Evolutionary conservation across 2,888 invertebrate species (phyloP).

Genomic region (Cremastinae sp.): DNA sequence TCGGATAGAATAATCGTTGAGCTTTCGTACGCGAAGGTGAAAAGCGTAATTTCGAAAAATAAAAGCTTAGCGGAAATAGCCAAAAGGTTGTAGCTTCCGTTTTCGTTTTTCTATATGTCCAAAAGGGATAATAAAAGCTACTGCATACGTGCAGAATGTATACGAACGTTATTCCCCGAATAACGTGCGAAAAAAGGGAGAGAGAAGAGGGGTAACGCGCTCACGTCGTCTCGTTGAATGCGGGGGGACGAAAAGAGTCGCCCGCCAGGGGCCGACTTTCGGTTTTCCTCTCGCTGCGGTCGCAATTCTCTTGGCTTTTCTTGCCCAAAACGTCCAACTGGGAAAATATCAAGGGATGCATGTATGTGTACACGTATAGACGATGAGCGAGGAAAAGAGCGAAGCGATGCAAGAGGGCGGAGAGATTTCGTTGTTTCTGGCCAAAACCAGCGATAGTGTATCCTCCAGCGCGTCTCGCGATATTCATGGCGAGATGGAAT

Average conservation of each 20-base stretch:
- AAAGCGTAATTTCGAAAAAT: conserved; percentile 40
- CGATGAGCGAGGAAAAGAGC: conserved; percentile 21
- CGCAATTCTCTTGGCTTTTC: conserved; percentile 49
- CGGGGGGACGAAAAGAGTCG: conserved; percentile 5
- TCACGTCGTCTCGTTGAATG: conserved; percentile 38
- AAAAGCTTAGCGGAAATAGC: conserved; percentile 32
- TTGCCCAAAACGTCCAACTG: conserved; percentile 53
- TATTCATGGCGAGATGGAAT: conserved; percentile 57
- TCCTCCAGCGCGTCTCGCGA: conserved; percentile 34
- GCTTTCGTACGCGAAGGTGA: neutral
- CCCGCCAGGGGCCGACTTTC: conserved; percentile 28
- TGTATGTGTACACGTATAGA: conserved; percentile 24
- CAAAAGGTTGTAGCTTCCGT: conserved; percentile 26
- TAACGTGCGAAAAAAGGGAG: conserved; percentile 26
- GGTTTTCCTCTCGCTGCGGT: conserved; percentile 25
- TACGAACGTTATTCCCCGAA: conserved; percentile 19
- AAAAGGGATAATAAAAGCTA: neutral
- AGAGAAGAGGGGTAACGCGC: conserved; percentile 48
- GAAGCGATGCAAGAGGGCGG: conserved; percentile 23
- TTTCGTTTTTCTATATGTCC: conserved; percentile 2
- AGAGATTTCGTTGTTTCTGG: conserved; percentile 52
- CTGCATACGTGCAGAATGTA: neutral
- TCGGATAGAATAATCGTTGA: conserved; percentile 2
- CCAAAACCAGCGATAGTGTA: conserved; percentile 55
- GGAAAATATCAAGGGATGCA: conserved; percentile 15